phyloP scores from a whole-genome alignment of 1,140 invertebrate genomes.

The Diachasmimorpha longicaudata region DNA sequence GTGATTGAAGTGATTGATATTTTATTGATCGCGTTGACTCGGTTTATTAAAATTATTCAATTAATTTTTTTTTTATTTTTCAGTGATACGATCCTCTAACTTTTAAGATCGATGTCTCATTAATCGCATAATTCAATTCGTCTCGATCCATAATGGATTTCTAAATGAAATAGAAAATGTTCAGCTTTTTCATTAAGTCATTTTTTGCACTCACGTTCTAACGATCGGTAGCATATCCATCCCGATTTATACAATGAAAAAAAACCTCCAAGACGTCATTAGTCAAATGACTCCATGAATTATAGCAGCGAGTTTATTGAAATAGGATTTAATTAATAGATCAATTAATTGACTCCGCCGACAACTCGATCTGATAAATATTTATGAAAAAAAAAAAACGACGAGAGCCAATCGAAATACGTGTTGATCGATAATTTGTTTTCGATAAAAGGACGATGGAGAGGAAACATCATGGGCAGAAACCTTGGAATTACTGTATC shows the following conservation, averaged over 20 bases:
- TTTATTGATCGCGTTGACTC: too few species aligned
- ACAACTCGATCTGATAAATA: neutral
- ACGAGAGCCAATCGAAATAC: neutral
- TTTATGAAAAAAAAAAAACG: neutral
- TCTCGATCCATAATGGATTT: too few species aligned
- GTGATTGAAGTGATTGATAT: too few species aligned
- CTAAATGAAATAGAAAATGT: too few species aligned
- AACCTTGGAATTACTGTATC: constrained; percentile 5
- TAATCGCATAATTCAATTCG: too few species aligned
- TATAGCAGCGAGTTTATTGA: neutral
- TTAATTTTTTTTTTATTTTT: too few species aligned
- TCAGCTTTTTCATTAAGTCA: too few species aligned
- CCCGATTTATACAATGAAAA: neutral
- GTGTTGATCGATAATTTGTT: neutral
- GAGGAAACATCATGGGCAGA: neutral
- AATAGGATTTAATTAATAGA: neutral
- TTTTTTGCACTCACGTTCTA: neutral
- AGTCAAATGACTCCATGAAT: neutral
- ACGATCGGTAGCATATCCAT: neutral
- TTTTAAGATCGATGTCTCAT: too few species aligned
- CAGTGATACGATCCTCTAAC: too few species aligned
- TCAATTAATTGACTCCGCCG: neutral
- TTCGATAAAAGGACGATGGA: neutral
- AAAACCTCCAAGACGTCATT: neutral
- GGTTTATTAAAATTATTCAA: too few species aligned